Base-by-base conservation (phyloP, 1,140 invertebrate species). In the Metopolophium dirhodum region DNA sequence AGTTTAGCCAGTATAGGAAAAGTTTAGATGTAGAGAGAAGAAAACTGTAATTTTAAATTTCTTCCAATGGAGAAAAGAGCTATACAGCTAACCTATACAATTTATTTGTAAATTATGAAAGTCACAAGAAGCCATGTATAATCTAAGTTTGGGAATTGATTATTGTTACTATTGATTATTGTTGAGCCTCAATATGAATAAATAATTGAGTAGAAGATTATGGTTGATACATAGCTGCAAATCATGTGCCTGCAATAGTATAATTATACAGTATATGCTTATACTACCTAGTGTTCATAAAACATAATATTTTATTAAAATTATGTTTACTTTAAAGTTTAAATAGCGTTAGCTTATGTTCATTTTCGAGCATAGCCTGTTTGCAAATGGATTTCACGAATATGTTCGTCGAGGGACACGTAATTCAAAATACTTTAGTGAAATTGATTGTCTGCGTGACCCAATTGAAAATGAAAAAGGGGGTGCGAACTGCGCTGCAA, bases 401-500 rank as follows among this genome's bases (percentile, higher is more conserved):
- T 47, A 47, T 14, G 18, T 77, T 30, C 23, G 85, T 77, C 61
- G 14, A 85, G 37, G 22, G 37, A 85, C 37, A n/a, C 23, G 88
- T 90, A 61, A 90, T 90, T 90, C 41, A 90, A 90, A 90, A 90
- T 45, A 54, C 30, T 90, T 57, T 61, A 30, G 54, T 61, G 41
- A 41, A 90, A 90, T 61, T 45, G 88, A 90, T 90, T 45, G 54
- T 45, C 23, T 45, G 26, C 37, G 37, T 51, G 88, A 68, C 89
- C 37, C 54, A 35, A 61, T 61, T 18, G 54, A 61, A 61, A 68
- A 61, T 45, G 89, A 90, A 90, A 61, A 90, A 68, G 11, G 26
- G 54, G 54, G 57, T 37, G 54, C 26, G 88, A 90, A 45, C 11
- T 61, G 23, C 51, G 26, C 11, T 30, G 2, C 30, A n/a, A 41